These are phyloP conservation scores for Myotis myotis DNA, from an alignment of 2,797 vertebrate genomes.

Conservation along the genomic window DNA sequence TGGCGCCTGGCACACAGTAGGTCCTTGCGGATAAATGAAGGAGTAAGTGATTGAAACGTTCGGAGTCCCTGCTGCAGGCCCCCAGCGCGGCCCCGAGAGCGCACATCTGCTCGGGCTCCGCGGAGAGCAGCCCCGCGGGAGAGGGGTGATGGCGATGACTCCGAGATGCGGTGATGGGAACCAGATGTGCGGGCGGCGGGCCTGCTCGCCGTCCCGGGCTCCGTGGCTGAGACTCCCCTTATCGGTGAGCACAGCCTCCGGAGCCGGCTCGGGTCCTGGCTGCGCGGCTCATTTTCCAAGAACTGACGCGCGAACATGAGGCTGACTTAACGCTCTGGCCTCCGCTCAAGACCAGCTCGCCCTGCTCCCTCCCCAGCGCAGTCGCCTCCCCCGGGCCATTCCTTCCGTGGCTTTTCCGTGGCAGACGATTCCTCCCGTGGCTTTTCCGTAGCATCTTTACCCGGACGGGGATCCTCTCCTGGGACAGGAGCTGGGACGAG, in stretches of 20 bases:
- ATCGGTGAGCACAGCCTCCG: background rate
- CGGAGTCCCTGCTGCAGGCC: background rate
- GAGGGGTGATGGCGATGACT: background rate
- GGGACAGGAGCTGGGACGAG: background rate
- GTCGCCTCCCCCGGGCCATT: no score
- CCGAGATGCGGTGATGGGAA: background rate
- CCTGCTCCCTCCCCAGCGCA: background rate
- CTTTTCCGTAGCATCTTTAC: background rate
- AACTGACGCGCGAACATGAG: background rate
- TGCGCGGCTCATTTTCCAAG: background rate
- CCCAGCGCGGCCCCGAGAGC: fast-evolving
- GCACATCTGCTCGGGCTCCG: background rate
- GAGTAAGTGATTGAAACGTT: background rate
- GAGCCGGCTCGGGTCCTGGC: background rate
- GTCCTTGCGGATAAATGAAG: background rate
- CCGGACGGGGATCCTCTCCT: background rate
- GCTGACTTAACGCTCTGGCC: background rate
- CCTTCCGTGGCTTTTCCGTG: no score
- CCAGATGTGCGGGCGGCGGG: background rate
- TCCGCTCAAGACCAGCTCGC: background rate
- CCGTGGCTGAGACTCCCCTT: background rate
- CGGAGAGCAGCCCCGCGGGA: background rate
- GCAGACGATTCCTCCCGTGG: background rate
- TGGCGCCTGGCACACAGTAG: background rate
- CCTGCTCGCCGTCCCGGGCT: background rate